These are phyloP conservation scores for Triplophysa bombifrons DNA, from an alignment of 2,797 vertebrate species.

Conservation along the genomic window DNA sequence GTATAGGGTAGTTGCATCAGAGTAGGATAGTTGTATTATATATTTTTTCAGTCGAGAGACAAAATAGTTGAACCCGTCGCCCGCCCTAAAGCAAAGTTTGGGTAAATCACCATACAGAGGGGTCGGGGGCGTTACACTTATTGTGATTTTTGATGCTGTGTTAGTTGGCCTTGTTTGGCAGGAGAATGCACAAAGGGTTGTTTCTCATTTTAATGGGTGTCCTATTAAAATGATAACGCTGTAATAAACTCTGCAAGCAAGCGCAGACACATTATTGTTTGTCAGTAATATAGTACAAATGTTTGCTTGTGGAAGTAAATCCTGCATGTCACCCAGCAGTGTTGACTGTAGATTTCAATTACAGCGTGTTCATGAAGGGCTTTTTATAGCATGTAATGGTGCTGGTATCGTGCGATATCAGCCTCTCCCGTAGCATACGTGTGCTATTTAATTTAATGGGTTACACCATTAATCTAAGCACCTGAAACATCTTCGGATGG, in stretches of 20 bases:
- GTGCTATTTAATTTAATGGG: slow-evolving; percentile 52
- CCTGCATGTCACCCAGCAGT: slow-evolving; percentile 14
- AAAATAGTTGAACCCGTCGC: no score
- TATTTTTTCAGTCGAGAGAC: no score
- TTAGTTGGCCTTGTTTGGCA: slow-evolving; percentile 3
- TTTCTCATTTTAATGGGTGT: slow-evolving; percentile 30
- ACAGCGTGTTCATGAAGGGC: slow-evolving; percentile 35
- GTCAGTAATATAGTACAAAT: slow-evolving; percentile 17
- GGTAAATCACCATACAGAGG: no score
- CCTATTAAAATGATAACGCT: slow-evolving; percentile 34
- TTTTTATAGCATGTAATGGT: slow-evolving; percentile 44
- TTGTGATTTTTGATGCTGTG: slow-evolving; percentile 5
- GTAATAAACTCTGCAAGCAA: slow-evolving; percentile 48
- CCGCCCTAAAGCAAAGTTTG: no score
- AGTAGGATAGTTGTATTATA: no score
- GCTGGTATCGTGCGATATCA: neutral
- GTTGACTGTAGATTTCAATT: slow-evolving; percentile 46
- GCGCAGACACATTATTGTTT: neutral
- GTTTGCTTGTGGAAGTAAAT: slow-evolving; percentile 35
- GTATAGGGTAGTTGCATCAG: no score
- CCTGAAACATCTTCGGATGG: slow-evolving; percentile 51
- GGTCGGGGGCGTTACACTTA: no score
- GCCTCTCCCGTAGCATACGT: slow-evolving; percentile 19
- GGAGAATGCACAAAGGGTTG: slow-evolving; percentile 8
- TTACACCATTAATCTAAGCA: slow-evolving; percentile 55